Base-by-base conservation (phyloP, 2,888 invertebrate species). In the Erannis defoliaria region DNA sequence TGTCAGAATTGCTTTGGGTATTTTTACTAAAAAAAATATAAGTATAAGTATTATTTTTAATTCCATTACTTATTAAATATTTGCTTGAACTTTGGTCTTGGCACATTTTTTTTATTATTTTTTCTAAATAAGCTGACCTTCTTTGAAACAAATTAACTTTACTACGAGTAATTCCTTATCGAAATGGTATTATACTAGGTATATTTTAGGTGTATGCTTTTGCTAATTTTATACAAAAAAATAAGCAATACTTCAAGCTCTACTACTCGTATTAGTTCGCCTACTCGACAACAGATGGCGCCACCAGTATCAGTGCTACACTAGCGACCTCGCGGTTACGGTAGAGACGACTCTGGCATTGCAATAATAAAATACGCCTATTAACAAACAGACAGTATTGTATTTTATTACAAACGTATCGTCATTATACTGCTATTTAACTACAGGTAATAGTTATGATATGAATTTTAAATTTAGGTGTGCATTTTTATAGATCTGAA, bases 261-360 rank as follows among this genome's bases (percentile, higher is more conserved):
- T 26, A 26, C 4, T 8, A 19, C 14, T 2, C 4, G 26, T n/a
- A 5, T 19, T 72, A 75, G 76, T 85, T 73, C 70, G 2, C 59
- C 86, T 83, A 88, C 82, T 75, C 85, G 76, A 61, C 66, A 75
- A 75, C 38, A 89, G 89, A 84, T 87, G 88, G 80, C 86, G 83
- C 66, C 73, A 74, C 66, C 2, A 16, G 80, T 76, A 55, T 1
- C 19, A 16, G 16, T 12, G 51, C 14, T 8, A 19, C 16, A 1
- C 14, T 18, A 21, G 23, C 1, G 10, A 5, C 4, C 10, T 10
- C 6, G 29, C 8, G 12, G 19, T 18, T 19, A 26, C 29, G 37
- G 33, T 33, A 33, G 31, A 45, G 40, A 40, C 49, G 14, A n/a
- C 42, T 38, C 38, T 8, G 10, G 31, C 40, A 55, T 55, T 19